Percentiles rank a stretch among this genome's conserved stretches.
These are phyloP conservation scores for Ptychodera flava DNA, from an alignment of 35 echinoderm and acorn worm genomes.

Conservation along the genomic window DNA sequence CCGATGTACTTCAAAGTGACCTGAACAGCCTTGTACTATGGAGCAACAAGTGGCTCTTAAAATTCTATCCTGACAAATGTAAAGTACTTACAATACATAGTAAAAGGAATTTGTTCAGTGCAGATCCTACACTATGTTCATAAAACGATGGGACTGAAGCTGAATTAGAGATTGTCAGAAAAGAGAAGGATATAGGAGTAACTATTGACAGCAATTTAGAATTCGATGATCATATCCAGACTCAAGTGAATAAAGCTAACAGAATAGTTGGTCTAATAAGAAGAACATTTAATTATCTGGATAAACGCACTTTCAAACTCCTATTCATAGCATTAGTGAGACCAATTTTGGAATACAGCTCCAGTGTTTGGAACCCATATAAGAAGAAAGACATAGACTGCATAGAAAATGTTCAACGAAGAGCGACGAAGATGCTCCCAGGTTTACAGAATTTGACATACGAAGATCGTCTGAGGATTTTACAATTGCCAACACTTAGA, in stretches of 20 bases:
- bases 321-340: background rate
- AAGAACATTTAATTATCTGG: background rate
- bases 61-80: background rate
- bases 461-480: background rate
- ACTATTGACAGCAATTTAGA: background rate
- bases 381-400: background rate
- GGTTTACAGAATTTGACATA: slow-evolving; percentile 19
- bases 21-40: background rate
- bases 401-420: slow-evolving; percentile 13
- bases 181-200: background rate
- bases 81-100: no score
- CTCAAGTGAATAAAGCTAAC: background rate
- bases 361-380: background rate
- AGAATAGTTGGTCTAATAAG: background rate
- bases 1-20: background rate
- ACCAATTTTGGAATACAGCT: background rate
- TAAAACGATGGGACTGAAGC: background rate
- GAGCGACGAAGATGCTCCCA: slow-evolving; percentile 15
- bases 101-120: background rate
- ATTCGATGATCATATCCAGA: background rate
- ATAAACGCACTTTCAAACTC: background rate
- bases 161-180: background rate
- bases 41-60: background rate
- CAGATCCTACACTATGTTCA: background rate
- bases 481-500: slow-evolving; percentile 1